Percentiles rank a stretch among this genome's conserved stretches.
Evolutionary conservation across 2,888 invertebrate species (phyloP).

Genomic region (Venusia cambrica): DNA sequence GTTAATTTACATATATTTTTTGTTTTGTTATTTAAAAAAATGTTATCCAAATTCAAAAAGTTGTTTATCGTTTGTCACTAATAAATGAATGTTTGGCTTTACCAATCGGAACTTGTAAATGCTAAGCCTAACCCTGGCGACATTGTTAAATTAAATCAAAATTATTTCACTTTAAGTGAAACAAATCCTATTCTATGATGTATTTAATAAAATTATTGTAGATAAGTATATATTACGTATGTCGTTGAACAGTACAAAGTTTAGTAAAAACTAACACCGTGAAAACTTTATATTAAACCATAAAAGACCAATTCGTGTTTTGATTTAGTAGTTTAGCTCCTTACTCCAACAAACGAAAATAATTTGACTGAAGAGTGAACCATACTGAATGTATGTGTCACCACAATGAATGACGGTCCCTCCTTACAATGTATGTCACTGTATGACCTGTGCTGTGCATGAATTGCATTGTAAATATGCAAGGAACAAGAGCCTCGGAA

Average conservation of each 20-base stretch:
- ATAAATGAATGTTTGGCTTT: constrained; percentile 13
- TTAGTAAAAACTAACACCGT: constrained; percentile 65
- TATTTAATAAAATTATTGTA: constrained; percentile 30
- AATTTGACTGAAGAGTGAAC: too few relatives aligned
- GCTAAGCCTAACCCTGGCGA: constrained; percentile 17
- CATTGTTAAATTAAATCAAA: constrained; percentile 20
- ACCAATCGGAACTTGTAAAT: constrained; percentile 19
- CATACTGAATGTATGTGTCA: too few relatives aligned
- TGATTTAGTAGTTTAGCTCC: constrained; percentile 79
- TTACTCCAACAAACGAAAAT: constrained; percentile 34
- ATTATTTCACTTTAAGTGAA: constrained; percentile 1
- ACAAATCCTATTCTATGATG: constrained; percentile 9
- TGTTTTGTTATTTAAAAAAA: constrained; percentile 21
- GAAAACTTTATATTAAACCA: constrained; percentile 71
- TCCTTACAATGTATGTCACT: too few relatives aligned
- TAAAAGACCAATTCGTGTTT: constrained; percentile 76
- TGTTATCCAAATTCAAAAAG: constrained; percentile 40
- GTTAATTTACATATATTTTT: constrained; percentile 17
- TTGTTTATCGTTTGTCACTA: constrained; percentile 28
- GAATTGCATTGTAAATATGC: constrained; percentile 73
- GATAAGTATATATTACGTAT: constrained; percentile 38
- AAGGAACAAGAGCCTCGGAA: constrained; percentile 51
- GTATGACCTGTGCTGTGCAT: constrained; percentile 59
- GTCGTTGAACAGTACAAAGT: constrained; percentile 57
- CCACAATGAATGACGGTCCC: too few relatives aligned